Conservation (phyloP, 2,113 vertebrate genomes). For the Ellobius talpinus region DNA sequence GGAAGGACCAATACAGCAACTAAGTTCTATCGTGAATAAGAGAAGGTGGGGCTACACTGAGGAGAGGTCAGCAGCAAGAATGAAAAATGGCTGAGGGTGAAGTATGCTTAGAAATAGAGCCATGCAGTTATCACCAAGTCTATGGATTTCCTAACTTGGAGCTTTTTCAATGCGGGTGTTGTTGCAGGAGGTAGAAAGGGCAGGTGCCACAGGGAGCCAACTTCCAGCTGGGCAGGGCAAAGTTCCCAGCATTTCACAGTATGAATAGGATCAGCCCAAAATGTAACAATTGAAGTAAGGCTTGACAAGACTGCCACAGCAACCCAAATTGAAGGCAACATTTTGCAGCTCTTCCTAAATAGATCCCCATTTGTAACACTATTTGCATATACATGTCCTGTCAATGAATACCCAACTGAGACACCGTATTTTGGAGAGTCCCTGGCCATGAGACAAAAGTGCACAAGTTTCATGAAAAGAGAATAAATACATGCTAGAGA, state of each 20-base stretch:
- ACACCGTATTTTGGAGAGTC: background rate
- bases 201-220: background rate
- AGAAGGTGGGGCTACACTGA: background rate
- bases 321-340: background rate
- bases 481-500: background rate
- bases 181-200: background rate
- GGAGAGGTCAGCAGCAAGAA: background rate
- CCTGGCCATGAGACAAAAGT: background rate
- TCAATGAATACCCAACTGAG: no score
- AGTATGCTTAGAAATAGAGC: background rate
- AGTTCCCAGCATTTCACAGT: background rate
- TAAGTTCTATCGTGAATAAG: background rate
- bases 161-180: background rate
- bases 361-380: no score
- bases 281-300: no score
- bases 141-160: background rate
- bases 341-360: background rate
- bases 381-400: no score
- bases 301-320: background rate
- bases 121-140: background rate
- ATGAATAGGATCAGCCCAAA: background rate
- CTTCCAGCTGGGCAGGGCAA: background rate
- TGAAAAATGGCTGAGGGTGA: background rate
- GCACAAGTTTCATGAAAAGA: background rate
- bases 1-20: background rate